Percentiles rank a stretch among this genome's conserved stretches.
Evolutionary conservation across 2,888 invertebrate genomes (phyloP).

Genomic region (Andrena dorsata): DNA sequence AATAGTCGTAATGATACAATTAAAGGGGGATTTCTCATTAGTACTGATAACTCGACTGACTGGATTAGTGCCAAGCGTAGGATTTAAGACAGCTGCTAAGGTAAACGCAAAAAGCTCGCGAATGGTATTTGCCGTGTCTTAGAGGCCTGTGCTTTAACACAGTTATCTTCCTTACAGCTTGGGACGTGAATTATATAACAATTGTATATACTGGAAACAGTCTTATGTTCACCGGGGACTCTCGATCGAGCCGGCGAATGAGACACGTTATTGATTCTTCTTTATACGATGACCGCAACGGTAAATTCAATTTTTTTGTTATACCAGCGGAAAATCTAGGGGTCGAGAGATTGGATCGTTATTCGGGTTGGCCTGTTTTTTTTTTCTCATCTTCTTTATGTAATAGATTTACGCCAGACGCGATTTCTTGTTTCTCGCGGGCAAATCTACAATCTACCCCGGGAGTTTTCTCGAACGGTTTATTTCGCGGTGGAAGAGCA

Average conservation of each 20-base stretch:
- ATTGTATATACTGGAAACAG: background rate
- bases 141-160: background rate
- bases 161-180: background rate
- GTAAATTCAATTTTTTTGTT: constrained; percentile 21
- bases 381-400: background rate
- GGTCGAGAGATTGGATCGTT: background rate
- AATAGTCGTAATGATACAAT: constrained; percentile 22
- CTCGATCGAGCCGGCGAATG: constrained; percentile 26
- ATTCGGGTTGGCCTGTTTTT: background rate
- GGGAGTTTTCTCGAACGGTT: constrained; percentile 37
- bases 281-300: background rate
- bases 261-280: constrained; percentile 28
- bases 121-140: constrained; percentile 8
- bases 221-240: background rate
- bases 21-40: constrained; percentile 47
- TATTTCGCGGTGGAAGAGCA: constrained; percentile 43
- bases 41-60: constrained; percentile 46
- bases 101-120: constrained; percentile 40
- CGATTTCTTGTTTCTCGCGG: constrained; percentile 38
- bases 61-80: constrained; percentile 61
- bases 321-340: background rate
- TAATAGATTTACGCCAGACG: constrained; percentile 2
- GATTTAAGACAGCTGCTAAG: constrained; percentile 34
- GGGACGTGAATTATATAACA: constrained; percentile 35
- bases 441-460: constrained; percentile 25